Base-by-base conservation (phyloP, 2,888 invertebrate genomes). In the Nemoura dubitans region DNA sequence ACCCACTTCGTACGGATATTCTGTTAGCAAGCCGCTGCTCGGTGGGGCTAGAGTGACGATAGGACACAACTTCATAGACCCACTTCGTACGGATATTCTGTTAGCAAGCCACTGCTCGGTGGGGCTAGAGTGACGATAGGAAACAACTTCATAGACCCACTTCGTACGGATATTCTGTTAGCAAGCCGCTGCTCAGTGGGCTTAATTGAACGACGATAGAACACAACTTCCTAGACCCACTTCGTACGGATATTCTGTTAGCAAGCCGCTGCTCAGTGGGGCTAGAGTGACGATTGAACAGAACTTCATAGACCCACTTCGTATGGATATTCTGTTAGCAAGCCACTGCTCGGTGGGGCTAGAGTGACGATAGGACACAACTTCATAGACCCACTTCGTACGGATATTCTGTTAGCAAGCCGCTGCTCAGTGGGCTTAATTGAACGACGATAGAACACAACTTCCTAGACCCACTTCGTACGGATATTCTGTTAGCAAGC, bases 1-100 rank as follows among this genome's bases (percentile, higher is more conserved):
- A 59, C 3, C 21, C n/a, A 59, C 59, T 59, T 59, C 59, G 14
- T 21, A 59, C 59, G 59, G 1, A 59, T 7, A 59, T 59, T 59
- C 59, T 59, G 16, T 36, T 36, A 36, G 36, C 36, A 36, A n/a
- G n/a, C n/a, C 36, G 36, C 10, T 3, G 10, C 36, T 36, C 10
- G n/a, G n/a, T n/a, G n/a, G n/a, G n/a, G n/a, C n/a, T n/a, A n/a
- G n/a, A n/a, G n/a, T n/a, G n/a, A n/a, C n/a, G n/a, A n/a, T n/a
- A n/a, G n/a, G n/a, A n/a, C n/a, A n/a, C n/a, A 59, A 59, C 59
- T 59, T 59, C 59, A 59, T 59, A 59, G 59, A 59, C 59, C n/a
- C n/a, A 59, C 59, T 59, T 59, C 59, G 14, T 21, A 59, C 59
- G 59, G 1, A 59, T 7, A 59, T 59, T 59, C 59, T 59, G 16